A percentile compares a stretch with the other conserved stretches of the same genome.
Conservation (phyloP, 2,888 invertebrate genomes). For the Stenodema calcarata region DNA sequence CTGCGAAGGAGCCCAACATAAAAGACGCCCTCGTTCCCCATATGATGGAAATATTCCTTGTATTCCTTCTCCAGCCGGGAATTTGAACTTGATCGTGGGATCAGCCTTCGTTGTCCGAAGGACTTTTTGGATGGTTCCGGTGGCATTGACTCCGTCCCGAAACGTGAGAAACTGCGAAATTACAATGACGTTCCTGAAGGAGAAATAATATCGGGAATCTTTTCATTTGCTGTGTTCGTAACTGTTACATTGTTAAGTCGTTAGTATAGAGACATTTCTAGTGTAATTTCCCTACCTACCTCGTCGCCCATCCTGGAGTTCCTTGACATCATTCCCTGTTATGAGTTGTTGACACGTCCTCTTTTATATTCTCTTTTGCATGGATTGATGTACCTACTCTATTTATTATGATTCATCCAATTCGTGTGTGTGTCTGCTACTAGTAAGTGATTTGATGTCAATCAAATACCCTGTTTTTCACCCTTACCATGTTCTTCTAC, state of each 20-base stretch:
- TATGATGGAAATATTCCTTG: too few species aligned
- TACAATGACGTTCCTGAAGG: not conserved
- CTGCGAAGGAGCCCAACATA: not conserved
- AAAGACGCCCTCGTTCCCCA: not conserved
- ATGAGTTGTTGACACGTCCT: too few species aligned
- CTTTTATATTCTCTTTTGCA: too few species aligned
- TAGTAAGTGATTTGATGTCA: too few species aligned
- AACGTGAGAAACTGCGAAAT: not conserved
- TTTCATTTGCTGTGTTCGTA: not conserved
- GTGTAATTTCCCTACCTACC: not conserved
- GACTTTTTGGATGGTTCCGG: not conserved
- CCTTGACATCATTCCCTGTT: not conserved
- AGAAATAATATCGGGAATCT: not conserved
- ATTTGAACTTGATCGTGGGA: constrained; percentile 32
- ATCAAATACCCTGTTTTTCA: too few species aligned
- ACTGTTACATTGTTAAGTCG: not conserved
- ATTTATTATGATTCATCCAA: too few species aligned
- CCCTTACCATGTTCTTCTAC: too few species aligned
- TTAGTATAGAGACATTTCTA: not conserved
- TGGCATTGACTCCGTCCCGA: not conserved
- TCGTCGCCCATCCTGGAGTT: not conserved
- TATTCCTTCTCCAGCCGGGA: not conserved
- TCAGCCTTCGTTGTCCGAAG: constrained; percentile 21
- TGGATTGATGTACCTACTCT: too few species aligned
- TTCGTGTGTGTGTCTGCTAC: too few species aligned